phyloP scores from a whole-genome alignment of 2,888 invertebrate species.

The Micropterix aruncella region DNA sequence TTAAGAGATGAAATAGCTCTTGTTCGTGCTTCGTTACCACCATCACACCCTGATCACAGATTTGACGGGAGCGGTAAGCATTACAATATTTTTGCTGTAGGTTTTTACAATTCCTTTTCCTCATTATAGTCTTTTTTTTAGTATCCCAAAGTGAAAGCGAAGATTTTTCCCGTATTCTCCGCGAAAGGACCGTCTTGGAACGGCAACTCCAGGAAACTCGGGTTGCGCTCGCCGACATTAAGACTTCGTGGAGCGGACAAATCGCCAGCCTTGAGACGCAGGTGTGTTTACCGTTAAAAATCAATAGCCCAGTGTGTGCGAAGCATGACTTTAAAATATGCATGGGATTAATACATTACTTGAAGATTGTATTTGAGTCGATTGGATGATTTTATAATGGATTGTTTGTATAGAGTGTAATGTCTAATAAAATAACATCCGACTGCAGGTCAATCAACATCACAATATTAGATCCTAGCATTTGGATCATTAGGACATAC shows the following conservation, averaged over 20 bases:
- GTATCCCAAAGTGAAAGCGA: slow-evolving; percentile 7
- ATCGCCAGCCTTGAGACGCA: slow-evolving; percentile 83
- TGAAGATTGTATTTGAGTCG: no score
- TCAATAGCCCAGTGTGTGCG: no score
- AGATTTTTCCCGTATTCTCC: slow-evolving; percentile 20
- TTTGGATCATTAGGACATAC: no score
- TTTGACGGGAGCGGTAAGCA: neutral
- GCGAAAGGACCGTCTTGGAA: slow-evolving; percentile 45
- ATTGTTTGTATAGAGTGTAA: no score
- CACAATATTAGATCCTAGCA: no score
- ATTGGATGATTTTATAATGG: no score
- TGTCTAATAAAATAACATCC: no score
- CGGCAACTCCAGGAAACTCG: slow-evolving; percentile 73
- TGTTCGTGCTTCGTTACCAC: slow-evolving; percentile 35
- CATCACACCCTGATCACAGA: slow-evolving; percentile 24
- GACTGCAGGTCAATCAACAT: no score
- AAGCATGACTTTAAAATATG: no score
- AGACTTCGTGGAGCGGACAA: slow-evolving; percentile 85
- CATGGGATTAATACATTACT: no score
- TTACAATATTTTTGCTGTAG: no score
- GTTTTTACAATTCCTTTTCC: neutral
- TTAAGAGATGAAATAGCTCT: slow-evolving; percentile 41
- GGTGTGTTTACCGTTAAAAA: no score
- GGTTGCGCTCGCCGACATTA: slow-evolving; percentile 76
- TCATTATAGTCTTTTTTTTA: neutral